Conservation (phyloP, 1,140 invertebrate genomes). For the honey bee (Apis mellifera) region DNA sequence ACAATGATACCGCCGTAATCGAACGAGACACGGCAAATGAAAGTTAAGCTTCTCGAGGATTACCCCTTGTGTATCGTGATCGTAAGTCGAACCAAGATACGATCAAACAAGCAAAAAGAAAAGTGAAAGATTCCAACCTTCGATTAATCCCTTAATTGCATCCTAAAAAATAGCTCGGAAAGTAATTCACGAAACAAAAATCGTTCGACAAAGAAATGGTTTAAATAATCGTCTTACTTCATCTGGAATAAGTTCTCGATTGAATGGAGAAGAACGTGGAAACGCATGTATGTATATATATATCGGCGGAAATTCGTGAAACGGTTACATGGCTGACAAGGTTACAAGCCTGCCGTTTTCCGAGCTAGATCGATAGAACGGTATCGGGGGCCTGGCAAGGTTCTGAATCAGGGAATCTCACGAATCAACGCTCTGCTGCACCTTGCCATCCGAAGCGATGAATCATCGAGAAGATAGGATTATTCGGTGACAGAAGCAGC, state of each 20-base stretch:
- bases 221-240: too few relatives aligned
- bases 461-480: constrained; percentile 53
- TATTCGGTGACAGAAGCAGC: constrained; percentile 37
- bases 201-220: too few relatives aligned
- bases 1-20: neutral
- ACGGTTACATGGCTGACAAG: neutral
- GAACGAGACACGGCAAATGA: neutral
- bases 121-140: neutral
- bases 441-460: constrained; percentile 38
- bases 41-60: neutral
- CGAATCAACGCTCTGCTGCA: constrained; percentile 49
- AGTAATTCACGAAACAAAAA: too few relatives aligned
- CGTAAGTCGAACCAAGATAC: neutral
- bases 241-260: neutral
- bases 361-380: constrained; percentile 43
- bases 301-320: neutral
- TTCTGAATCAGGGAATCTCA: constrained; percentile 54
- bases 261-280: neutral
- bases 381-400: constrained; percentile 30
- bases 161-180: too few relatives aligned
- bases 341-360: neutral
- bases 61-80: neutral
- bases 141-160: too few relatives aligned
- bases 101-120: neutral
- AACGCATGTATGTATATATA: too few relatives aligned